phyloP scores from a whole-genome alignment of 2,797 vertebrate genomes.

The Diceros bicornis region DNA sequence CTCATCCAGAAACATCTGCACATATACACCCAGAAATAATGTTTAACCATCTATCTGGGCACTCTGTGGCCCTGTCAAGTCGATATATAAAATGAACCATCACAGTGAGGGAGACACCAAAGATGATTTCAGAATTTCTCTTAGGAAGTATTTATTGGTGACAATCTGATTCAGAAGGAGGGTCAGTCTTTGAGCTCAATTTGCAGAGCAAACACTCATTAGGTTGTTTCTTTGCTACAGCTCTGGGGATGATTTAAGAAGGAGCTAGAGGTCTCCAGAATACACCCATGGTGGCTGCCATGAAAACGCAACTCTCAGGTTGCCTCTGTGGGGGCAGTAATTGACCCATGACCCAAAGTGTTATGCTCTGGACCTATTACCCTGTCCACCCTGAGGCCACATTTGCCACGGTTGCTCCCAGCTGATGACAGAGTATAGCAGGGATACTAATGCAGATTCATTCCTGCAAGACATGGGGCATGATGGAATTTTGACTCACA shows the following conservation, averaged over 20 bases:
- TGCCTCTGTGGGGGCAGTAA: not conserved
- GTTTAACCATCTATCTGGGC: not conserved
- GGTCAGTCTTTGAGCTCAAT: not conserved
- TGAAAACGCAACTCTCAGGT: not conserved
- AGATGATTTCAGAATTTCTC: constrained; percentile 14
- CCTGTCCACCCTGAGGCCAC: not conserved
- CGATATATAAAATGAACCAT: constrained; percentile 5
- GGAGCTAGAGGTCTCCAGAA: not conserved
- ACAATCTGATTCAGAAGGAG: not conserved
- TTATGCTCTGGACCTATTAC: not conserved
- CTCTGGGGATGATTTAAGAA: not conserved
- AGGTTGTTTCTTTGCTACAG: not conserved
- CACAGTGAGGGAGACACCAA: not conserved
- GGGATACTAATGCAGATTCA: not conserved
- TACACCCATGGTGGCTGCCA: not conserved
- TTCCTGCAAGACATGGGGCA: not conserved
- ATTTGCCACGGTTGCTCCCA: not conserved
- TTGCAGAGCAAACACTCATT: not conserved
- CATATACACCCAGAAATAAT: not conserved
- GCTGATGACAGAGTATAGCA: not conserved
- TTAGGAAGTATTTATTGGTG: not conserved
- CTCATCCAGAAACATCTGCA: not conserved
- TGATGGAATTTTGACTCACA: not conserved
- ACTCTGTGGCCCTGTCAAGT: not conserved
- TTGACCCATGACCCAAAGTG: not conserved